Conservation (phyloP, 2,113 vertebrate species). For the Lophotis ruficrista region DNA sequence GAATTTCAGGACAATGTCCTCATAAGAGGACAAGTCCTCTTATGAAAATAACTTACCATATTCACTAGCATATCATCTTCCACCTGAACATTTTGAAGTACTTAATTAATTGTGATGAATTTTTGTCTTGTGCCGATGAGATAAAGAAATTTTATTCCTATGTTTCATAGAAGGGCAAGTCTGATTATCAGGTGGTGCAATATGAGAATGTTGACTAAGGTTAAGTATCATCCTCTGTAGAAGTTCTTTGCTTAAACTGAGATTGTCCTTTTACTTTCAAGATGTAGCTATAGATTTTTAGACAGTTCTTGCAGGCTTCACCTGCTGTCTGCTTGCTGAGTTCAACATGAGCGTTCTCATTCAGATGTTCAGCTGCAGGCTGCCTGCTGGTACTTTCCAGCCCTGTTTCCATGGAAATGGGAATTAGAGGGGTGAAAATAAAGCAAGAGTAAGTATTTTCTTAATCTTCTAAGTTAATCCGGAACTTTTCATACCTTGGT, state of each 20-base stretch:
- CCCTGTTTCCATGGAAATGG: constrained; percentile 68
- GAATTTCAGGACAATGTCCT: neutral
- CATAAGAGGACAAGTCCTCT: neutral
- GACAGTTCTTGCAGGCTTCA: constrained; percentile 35
- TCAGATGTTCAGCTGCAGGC: constrained; percentile 61
- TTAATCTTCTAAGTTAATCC: constrained; percentile 59
- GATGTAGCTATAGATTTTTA: constrained; percentile 20
- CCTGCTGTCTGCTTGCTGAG: constrained; percentile 59
- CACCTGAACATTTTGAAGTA: neutral
- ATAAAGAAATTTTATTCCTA: neutral
- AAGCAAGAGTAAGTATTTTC: constrained; percentile 34
- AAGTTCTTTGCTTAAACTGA: neutral
- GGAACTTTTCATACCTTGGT: constrained; percentile 1
- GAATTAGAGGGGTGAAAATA: constrained; percentile 51
- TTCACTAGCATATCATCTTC: neutral
- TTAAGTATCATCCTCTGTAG: neutral
- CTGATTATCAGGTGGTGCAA: neutral
- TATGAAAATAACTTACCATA: neutral
- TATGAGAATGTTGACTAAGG: neutral
- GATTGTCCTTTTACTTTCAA: constrained; percentile 29
- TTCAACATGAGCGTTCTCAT: constrained; percentile 45
- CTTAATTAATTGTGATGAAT: neutral
- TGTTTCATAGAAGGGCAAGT: neutral
- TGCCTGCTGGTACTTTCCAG: constrained; percentile 62
- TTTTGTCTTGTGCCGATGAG: neutral